phyloP scores from a whole-genome alignment of 2,888 invertebrate genomes.

The Meganola albula region DNA sequence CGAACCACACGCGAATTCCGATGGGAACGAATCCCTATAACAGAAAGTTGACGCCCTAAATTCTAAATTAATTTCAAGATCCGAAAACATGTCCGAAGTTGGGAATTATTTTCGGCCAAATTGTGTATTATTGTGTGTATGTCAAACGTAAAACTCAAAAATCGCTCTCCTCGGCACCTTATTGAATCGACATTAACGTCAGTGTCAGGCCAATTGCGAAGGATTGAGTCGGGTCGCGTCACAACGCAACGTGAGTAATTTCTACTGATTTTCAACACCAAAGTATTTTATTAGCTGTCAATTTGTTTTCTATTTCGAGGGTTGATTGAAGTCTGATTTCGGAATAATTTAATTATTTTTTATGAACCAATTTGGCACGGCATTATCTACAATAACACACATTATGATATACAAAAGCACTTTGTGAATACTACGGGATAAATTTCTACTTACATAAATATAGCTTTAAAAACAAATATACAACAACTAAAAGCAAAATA shows the following conservation, averaged over 20 bases:
- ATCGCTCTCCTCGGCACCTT: constrained; percentile 29
- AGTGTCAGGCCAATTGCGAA: constrained; percentile 36
- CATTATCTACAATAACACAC: too few species aligned
- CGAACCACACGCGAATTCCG: constrained; percentile 39
- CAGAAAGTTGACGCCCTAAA: constrained; percentile 25
- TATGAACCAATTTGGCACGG: too few species aligned
- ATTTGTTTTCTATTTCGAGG: too few species aligned
- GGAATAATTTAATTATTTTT: too few species aligned
- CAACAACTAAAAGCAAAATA: too few species aligned
- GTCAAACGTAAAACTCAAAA: constrained; percentile 35
- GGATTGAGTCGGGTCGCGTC: constrained; percentile 57
- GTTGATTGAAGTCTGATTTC: too few species aligned
- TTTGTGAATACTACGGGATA: too few species aligned
- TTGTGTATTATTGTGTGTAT: constrained; percentile 29
- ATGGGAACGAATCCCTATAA: constrained; percentile 18
- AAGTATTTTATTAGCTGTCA: constrained; percentile 59
- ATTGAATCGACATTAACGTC: constrained; percentile 35
- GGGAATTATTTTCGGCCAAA: constrained; percentile 31
- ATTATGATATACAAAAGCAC: too few species aligned
- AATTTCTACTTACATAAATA: too few species aligned
- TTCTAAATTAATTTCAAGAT: constrained; percentile 36
- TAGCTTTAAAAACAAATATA: too few species aligned
- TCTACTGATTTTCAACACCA: constrained; percentile 39
- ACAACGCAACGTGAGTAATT: constrained; percentile 37
- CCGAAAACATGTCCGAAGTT: constrained; percentile 30